Percentiles rank a stretch among this genome's conserved stretches.
phyloP scores from a whole-genome alignment of 2,888 invertebrate species.

The Deilephila elpenor region DNA sequence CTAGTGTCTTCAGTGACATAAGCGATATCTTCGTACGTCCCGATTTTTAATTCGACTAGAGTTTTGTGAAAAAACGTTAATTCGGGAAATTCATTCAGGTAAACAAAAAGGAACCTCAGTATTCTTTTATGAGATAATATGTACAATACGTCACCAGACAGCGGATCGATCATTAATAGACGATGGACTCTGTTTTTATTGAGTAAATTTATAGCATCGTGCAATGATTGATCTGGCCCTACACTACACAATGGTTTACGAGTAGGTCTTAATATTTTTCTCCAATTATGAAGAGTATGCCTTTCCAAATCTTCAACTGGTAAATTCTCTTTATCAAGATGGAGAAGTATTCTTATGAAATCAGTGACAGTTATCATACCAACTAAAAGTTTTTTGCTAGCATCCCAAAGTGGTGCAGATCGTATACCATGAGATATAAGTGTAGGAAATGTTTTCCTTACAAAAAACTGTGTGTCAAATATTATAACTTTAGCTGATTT shows the following conservation, averaged over 20 bases:
- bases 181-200: slow-evolving; percentile 77
- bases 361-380: slow-evolving; percentile 82
- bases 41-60: slow-evolving; percentile 75
- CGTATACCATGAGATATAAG: slow-evolving; percentile 79
- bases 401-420: slow-evolving; percentile 80
- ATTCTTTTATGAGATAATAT: slow-evolving; percentile 80
- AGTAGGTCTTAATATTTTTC: slow-evolving; percentile 71
- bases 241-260: slow-evolving; percentile 74
- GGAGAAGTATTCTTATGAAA: slow-evolving; percentile 76
- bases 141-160: slow-evolving; percentile 75
- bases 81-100: slow-evolving; percentile 80
- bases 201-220: slow-evolving; percentile 78
- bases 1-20: slow-evolving; percentile 73
- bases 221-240: slow-evolving; percentile 76
- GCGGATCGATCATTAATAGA: slow-evolving; percentile 73
- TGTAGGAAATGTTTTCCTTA: slow-evolving; percentile 79
- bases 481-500: slow-evolving; percentile 82
- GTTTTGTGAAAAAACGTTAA: slow-evolving; percentile 79
- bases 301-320: slow-evolving; percentile 77
- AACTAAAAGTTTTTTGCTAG: slow-evolving; percentile 73
- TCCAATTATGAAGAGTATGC: slow-evolving; percentile 78
- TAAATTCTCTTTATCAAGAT: slow-evolving; percentile 72
- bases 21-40: slow-evolving; percentile 74
- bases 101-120: slow-evolving; percentile 77
- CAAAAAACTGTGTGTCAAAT: slow-evolving; percentile 80